Evolutionary conservation across 2,888 invertebrate species (phyloP).

Genomic region (Drosophila nr. perissopoda): DNA sequence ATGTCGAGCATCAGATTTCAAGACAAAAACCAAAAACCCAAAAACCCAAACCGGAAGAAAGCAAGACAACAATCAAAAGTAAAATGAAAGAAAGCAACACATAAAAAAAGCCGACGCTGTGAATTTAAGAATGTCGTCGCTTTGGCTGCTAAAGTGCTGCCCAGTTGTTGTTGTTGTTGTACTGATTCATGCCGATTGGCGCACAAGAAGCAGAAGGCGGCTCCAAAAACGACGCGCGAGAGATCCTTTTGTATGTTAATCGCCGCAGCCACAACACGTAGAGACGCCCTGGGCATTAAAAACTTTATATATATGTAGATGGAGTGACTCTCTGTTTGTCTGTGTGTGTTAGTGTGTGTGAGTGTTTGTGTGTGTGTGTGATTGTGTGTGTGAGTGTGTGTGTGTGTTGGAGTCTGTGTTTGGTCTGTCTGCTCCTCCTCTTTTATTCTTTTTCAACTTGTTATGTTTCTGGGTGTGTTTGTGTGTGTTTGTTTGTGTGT

Average conservation of each 20-base stretch:
- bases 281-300: conserved; percentile 45
- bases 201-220: conserved; percentile 69
- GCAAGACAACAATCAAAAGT: neutral
- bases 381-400: conserved; percentile 7
- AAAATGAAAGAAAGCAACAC: conserved; percentile 11
- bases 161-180: conserved; percentile 4
- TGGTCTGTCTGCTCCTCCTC: conserved; percentile 55
- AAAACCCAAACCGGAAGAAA: conserved; percentile 44
- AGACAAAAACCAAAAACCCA: conserved; percentile 34
- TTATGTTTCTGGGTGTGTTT: conserved; percentile 20
- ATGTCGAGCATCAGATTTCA: conserved; percentile 76
- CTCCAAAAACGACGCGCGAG: conserved; percentile 64
- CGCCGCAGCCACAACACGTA: conserved; percentile 61
- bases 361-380: neutral
- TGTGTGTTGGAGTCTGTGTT: conserved; percentile 23
- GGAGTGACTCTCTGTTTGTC: neutral
- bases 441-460: conserved; percentile 65
- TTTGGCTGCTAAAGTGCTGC: conserved; percentile 55
- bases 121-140: conserved; percentile 53
- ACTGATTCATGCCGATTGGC: conserved; percentile 78
- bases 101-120: conserved; percentile 18
- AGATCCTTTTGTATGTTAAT: conserved; percentile 84
- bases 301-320: neutral
- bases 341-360: neutral
- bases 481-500: conserved; percentile 16